Conservation (phyloP, 2,113 vertebrate genomes). For the Peucedramus taeniatus region DNA sequence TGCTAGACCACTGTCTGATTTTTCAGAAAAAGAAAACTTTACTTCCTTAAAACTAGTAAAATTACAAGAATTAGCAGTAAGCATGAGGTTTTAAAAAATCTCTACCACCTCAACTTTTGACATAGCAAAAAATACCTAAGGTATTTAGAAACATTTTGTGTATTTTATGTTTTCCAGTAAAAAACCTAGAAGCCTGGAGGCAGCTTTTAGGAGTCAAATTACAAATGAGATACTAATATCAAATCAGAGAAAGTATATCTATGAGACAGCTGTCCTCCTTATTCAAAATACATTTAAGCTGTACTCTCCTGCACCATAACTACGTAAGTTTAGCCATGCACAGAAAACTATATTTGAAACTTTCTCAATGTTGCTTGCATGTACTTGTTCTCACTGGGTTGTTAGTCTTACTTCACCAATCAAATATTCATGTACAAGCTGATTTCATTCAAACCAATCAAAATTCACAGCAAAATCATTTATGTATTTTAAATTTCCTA, state of each 20-base stretch:
- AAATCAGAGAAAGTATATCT: neutral
- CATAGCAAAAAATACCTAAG: neutral
- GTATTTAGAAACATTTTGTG: neutral
- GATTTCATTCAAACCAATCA: neutral
- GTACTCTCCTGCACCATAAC: neutral
- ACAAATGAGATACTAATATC: neutral
- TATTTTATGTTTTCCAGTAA: neutral
- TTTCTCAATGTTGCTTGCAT: neutral
- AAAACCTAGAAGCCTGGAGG: neutral
- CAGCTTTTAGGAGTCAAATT: neutral
- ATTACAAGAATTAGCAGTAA: neutral
- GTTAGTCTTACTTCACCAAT: neutral
- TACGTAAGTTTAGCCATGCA: neutral
- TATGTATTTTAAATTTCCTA: neutral
- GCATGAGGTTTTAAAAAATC: neutral
- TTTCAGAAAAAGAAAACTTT: neutral
- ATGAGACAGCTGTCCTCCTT: neutral
- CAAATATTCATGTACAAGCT: neutral
- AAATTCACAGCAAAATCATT: neutral
- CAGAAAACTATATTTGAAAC: neutral
- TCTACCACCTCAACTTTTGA: neutral
- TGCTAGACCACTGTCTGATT: neutral
- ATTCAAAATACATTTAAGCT: neutral
- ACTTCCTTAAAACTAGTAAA: neutral
- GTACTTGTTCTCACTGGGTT: neutral